Evolutionary conservation across 2,113 vertebrate genomes (phyloP), one percentile per base, ranked within the genome.

Genomic region (Lagopus muta): DNA sequence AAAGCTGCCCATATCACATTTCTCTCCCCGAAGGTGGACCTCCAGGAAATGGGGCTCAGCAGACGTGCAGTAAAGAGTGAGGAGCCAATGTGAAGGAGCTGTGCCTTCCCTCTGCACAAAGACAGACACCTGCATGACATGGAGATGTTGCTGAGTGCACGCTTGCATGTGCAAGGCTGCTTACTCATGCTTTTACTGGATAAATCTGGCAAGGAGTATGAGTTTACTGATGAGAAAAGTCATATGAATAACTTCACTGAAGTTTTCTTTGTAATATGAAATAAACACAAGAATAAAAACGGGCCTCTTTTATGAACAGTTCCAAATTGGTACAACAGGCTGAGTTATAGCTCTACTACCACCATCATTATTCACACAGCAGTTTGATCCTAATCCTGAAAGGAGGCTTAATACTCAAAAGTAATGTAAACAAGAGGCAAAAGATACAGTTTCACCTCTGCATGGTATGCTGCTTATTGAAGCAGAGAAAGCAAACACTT

Each of bases 1-100:
- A 76, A 48, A 50, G 30, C 85, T 95, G 86, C 65, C 20, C 12
- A 1, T 79, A 91, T 96, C 92, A 71, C 34, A 9, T 93, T 82
- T 88, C 81, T 66, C 18, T 61, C 82, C 65, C 88, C 1, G 25
- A 76, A 88, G 91, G 45, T 89, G 54, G 78, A 72, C 30, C 70
- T 91, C 92, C 78, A 86, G 90, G 61, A 40, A 24, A 1, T 17
- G 47, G 91, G 78, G 64, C 57, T 90, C 86, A 57, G 77, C 88
- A 61, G 66, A 34, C 74, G 5, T 52, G 18, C 66, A 28, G 0
- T 8, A 24, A 82, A 83, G 34, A 65, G 70, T 94, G 64, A 36
- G 73, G 75, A 91, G 34, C 16, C 66, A 81, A 62, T 10, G 18
- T 15, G 60, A 67, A 66, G 25, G 38, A 65, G 55, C 12, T 47